phyloP scores from a whole-genome alignment of 1,140 invertebrate species.

The Pseudomyrmex flavicornis region DNA sequence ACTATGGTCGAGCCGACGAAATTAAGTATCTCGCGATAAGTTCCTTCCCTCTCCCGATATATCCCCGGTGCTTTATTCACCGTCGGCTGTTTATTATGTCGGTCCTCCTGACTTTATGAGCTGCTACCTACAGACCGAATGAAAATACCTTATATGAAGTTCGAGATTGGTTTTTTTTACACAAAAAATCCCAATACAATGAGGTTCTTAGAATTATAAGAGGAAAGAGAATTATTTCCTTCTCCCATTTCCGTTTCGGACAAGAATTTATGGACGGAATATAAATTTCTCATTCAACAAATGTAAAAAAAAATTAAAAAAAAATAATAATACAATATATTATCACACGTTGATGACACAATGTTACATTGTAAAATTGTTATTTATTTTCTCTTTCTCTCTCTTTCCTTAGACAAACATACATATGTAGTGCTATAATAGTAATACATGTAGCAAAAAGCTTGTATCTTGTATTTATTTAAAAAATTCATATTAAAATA shows the following conservation, averaged over 20 bases:
- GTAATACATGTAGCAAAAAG: background rate
- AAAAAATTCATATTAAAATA: background rate
- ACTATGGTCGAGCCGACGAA: conserved; percentile 39
- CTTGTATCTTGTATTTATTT: background rate
- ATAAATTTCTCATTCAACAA: background rate
- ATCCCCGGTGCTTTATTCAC: conserved; percentile 37
- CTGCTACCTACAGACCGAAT: conserved; percentile 1
- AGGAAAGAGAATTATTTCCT: background rate
- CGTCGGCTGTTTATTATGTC: conserved; percentile 58
- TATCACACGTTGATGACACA: background rate
- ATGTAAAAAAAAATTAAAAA: background rate
- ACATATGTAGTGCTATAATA: background rate
- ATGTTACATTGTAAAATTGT: background rate
- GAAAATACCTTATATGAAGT: background rate
- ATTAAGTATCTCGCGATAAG: conserved; percentile 70
- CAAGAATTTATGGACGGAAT: background rate
- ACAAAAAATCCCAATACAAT: background rate
- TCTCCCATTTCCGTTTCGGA: background rate
- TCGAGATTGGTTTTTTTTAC: background rate
- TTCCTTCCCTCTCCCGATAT: conserved; percentile 41
- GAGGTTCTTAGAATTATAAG: background rate
- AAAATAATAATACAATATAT: background rate
- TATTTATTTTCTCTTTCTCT: background rate
- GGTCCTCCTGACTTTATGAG: conserved; percentile 41
- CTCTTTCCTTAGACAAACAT: background rate